These are phyloP conservation scores for Nycteola revayana DNA, from an alignment of 2,888 invertebrate species.

Conservation along the genomic window DNA sequence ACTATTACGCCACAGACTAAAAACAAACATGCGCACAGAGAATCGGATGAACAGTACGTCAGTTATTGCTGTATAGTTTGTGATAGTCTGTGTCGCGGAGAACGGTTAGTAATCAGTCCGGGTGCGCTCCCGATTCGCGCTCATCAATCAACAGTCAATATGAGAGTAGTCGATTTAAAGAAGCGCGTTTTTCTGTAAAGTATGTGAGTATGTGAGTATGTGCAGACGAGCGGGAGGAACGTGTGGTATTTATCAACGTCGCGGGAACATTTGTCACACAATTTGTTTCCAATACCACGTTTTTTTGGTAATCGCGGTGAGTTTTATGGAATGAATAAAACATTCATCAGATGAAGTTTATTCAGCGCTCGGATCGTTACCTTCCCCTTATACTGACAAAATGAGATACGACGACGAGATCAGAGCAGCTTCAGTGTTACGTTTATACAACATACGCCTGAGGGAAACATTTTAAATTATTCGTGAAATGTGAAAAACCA, in stretches of 20 bases:
- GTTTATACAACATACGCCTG: too few species aligned
- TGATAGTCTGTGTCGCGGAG: slow-evolving; percentile 4
- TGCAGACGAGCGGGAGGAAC: slow-evolving; percentile 25
- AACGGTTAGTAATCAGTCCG: not conserved
- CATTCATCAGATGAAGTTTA: too few species aligned
- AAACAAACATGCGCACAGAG: not conserved
- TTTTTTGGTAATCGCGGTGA: slow-evolving; percentile 1
- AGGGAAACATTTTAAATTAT: too few species aligned
- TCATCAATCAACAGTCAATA: slow-evolving; percentile 52
- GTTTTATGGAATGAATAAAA: too few species aligned
- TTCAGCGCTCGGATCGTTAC: too few species aligned
- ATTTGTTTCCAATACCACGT: slow-evolving; percentile 33
- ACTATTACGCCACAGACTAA: slow-evolving; percentile 3
- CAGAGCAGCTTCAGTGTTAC: too few species aligned
- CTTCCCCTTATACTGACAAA: too few species aligned
- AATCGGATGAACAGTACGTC: not conserved
- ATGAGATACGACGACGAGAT: too few species aligned
- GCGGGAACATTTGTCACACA: slow-evolving; percentile 39
- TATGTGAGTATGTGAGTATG: slow-evolving; percentile 19
- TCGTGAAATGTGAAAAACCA: too few species aligned
- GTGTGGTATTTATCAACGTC: slow-evolving; percentile 56
- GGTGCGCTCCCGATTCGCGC: slow-evolving; percentile 2
- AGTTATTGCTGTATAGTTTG: not conserved
- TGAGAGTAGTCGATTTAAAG: slow-evolving; percentile 39
- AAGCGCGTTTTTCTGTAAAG: slow-evolving; percentile 31